phyloP scores from a whole-genome alignment of 1,140 invertebrate genomes.

The Plectrocnemia conspersa region DNA sequence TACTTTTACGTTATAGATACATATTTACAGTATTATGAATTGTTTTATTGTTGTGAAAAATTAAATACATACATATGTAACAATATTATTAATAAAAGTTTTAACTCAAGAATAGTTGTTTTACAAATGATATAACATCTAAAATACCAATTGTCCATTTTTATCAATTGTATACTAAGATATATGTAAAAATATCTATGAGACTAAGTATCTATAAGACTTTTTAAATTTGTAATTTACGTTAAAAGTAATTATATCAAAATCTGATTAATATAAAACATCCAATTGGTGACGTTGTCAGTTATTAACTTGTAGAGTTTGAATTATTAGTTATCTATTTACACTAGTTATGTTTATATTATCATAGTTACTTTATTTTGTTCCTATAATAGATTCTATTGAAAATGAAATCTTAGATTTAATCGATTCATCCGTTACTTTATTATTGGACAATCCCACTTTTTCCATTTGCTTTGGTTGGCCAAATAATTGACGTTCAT shows the following conservation, averaged over 20 bases:
- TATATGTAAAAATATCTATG: too few species aligned
- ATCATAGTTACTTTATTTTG: constrained; percentile 40
- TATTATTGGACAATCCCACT: constrained; percentile 13
- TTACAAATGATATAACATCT: too few species aligned
- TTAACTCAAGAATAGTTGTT: too few species aligned
- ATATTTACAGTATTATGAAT: too few species aligned
- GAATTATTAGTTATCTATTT: neutral
- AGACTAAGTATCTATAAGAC: neutral
- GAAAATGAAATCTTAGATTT: constrained; percentile 52
- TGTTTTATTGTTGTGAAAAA: too few species aligned
- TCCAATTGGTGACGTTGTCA: too few species aligned
- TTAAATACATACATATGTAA: too few species aligned
- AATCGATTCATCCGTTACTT: constrained; percentile 22
- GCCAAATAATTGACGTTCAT: constrained; percentile 1
- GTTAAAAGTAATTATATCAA: neutral
- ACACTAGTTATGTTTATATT: constrained; percentile 1
- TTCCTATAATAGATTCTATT: constrained; percentile 57
- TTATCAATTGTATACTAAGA: too few species aligned
- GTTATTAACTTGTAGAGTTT: neutral
- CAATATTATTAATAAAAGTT: too few species aligned
- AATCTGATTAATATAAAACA: too few species aligned
- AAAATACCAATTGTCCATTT: too few species aligned
- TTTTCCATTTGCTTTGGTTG: neutral
- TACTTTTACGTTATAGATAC: too few species aligned
- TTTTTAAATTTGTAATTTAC: constrained; percentile 3